Conservation (phyloP, 2,888 invertebrate genomes). For the Crioceris asparagi region DNA sequence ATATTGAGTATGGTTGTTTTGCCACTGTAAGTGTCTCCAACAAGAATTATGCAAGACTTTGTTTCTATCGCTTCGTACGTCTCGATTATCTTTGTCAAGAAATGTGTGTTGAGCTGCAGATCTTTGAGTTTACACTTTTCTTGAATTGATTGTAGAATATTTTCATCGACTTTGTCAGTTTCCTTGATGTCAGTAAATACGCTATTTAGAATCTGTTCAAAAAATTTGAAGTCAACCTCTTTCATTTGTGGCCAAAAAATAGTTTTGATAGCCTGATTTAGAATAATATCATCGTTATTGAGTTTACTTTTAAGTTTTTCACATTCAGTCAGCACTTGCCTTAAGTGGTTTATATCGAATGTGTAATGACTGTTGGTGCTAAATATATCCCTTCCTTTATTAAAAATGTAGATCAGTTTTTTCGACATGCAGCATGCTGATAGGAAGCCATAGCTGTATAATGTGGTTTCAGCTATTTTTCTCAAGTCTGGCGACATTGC, state of each 20-base stretch:
- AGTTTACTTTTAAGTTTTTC: conserved; percentile 63
- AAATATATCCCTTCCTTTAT: conserved; percentile 34
- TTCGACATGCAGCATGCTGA: conserved; percentile 59
- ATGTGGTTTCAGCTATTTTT: conserved; percentile 68
- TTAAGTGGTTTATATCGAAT: conserved; percentile 25
- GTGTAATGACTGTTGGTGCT: not conserved
- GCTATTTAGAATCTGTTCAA: conserved; percentile 73
- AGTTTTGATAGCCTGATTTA: conserved; percentile 71
- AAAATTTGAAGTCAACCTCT: conserved; percentile 68
- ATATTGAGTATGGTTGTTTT: conserved; percentile 69
- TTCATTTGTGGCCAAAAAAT: conserved; percentile 80
- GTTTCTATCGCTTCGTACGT: conserved; percentile 81
- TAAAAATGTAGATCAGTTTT: conserved; percentile 66
- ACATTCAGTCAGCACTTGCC: conserved; percentile 69
- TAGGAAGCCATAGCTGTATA: conserved; percentile 66
- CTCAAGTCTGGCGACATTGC: conserved; percentile 78
- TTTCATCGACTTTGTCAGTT: conserved; percentile 26
- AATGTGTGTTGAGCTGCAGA: conserved; percentile 60
- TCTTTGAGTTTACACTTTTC: conserved; percentile 50
- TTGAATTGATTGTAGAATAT: conserved; percentile 40
- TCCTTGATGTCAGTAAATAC: conserved; percentile 67
- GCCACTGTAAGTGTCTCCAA: conserved; percentile 67
- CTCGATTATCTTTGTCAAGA: conserved; percentile 68
- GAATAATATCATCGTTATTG: conserved; percentile 59
- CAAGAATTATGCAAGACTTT: conserved; percentile 70